A percentile compares a stretch with the other conserved stretches of the same genome.
Conservation (phyloP, 2,888 invertebrate genomes). For the Lasioglossum leucozonium region DNA sequence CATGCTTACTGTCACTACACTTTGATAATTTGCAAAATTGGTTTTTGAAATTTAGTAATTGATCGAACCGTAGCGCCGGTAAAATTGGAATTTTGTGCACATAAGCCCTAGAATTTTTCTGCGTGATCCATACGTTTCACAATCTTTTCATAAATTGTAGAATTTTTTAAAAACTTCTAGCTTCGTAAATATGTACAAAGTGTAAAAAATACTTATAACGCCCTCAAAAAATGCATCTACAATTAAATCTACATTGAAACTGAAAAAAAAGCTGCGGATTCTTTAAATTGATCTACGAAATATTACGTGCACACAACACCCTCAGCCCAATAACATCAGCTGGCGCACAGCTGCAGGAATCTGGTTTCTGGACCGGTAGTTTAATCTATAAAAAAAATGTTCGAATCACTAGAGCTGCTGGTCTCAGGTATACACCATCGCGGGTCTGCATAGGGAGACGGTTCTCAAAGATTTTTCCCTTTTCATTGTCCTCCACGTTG, state of each 20-base stretch:
- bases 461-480: not conserved
- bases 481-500: slow-evolving; percentile 20
- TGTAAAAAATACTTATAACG: not conserved
- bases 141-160: not conserved
- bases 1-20: too few species aligned
- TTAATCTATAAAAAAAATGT: not conserved
- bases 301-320: not conserved
- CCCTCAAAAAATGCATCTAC: not conserved
- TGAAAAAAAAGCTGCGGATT: not conserved
- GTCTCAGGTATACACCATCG: not conserved
- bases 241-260: not conserved
- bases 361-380: not conserved
- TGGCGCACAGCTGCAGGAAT: not conserved
- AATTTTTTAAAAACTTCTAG: not conserved
- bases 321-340: not conserved
- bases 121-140: too few species aligned
- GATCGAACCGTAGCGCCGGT: too few species aligned
- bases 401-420: not conserved
- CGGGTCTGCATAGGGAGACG: not conserved
- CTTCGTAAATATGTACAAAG: not conserved
- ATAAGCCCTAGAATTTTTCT: not conserved
- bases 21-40: too few species aligned
- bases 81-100: too few species aligned
- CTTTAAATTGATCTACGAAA: not conserved
- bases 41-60: too few species aligned